Base-by-base conservation (phyloP, 2,888 invertebrate species). In the Orgyia antiqua region DNA sequence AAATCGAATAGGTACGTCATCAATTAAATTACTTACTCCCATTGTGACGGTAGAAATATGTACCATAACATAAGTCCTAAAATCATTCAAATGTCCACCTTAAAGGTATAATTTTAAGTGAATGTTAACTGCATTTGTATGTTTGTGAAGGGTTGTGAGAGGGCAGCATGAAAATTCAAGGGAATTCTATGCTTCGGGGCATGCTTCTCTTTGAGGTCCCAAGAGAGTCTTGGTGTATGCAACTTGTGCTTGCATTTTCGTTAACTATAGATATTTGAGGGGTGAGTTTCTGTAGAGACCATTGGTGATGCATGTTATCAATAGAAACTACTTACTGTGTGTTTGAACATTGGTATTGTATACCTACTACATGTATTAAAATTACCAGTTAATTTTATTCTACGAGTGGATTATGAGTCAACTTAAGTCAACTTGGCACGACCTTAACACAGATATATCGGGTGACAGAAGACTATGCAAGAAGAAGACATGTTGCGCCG, bases 1-100 rank as follows among this genome's bases (percentile, higher is more conserved):
- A 69, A 78, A 80, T 80, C 75, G 80, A 79, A 79, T 71, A n/a
- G n/a, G n/a, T n/a, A 62, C 69, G 76, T 79, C 82, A 80, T 84
- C 83, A 80, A 83, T 84, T 82, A 79, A 82, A 83, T 84, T 80
- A 82, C 78, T 69, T 63, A 66, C 67, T 55, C 15, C 42, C 67
- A 73, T 75, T 78, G 74, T 79, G 65, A 68, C 57, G 67, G n/a
- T 59, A 57, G 46, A 39, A 55, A 53, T 42, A 39, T 51, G 1
- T 4, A 10, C 4, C 3, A 10, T 4, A 4, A 7, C 11, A n/a
- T 13, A 11, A 12, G 0, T 12, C 31, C 25, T n/a, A n/a, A n/a
- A n/a, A n/a, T n/a, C n/a, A n/a, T n/a, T 24, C 4, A 3, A 43
- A 36, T 46, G 26, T 18, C 7, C 2, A 26, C 24, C 19, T 39